Percentiles rank a stretch among this genome's conserved stretches.
phyloP scores from a whole-genome alignment of 2,113 vertebrate species.

The Seriola aureovittata region DNA sequence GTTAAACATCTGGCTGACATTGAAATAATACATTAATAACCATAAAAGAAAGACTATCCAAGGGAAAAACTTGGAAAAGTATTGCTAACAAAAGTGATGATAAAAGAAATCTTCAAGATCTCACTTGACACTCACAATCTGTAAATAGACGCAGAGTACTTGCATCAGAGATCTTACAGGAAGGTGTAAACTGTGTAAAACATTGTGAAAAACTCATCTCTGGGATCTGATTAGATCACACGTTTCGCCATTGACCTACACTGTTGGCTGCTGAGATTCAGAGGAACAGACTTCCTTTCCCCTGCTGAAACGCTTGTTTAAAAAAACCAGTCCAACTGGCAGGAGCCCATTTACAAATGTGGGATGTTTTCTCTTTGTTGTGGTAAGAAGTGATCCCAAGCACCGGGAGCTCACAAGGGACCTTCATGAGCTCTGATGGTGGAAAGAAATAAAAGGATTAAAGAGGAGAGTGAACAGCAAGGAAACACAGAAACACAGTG shows the following conservation, averaged over 20 bases:
- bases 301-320: constrained; percentile 60
- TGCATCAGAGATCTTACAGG: constrained; percentile 11
- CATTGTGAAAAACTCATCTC: constrained; percentile 36
- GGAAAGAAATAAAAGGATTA: constrained; percentile 65
- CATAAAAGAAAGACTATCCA: constrained; percentile 44
- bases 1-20: constrained; percentile 59
- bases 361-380: constrained; percentile 77
- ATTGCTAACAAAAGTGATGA: constrained; percentile 59
- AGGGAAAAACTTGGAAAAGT: constrained; percentile 58
- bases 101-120: constrained; percentile 55
- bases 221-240: constrained; percentile 46
- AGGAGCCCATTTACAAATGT: constrained; percentile 66
- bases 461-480: constrained; percentile 60
- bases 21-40: constrained; percentile 49
- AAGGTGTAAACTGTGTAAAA: constrained; percentile 42
- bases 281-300: constrained; percentile 45
- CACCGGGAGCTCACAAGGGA: constrained; percentile 54
- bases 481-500: constrained; percentile 60
- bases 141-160: constrained; percentile 30
- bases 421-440: constrained; percentile 54
- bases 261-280: constrained; percentile 31
- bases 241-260: constrained; percentile 24
- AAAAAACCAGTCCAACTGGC: constrained; percentile 71
- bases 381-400: constrained; percentile 69
- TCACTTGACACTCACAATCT: constrained; percentile 11